Conservation (phyloP, 2,113 vertebrate species). For the Sturnira hondurensis region DNA sequence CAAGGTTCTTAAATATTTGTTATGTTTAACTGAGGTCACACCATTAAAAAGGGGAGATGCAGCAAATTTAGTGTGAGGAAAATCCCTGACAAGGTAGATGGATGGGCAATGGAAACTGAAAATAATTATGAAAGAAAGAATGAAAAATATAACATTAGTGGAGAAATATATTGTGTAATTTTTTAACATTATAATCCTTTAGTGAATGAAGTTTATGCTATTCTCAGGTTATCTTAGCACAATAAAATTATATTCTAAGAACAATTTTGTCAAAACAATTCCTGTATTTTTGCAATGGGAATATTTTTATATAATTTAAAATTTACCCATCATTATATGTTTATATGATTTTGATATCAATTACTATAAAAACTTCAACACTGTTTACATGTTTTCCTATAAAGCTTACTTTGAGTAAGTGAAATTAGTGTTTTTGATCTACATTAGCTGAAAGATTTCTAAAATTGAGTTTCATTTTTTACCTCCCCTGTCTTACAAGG, state of each 20-base stretch:
- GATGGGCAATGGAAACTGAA: neutral
- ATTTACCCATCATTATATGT: neutral
- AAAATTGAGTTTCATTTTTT: neutral
- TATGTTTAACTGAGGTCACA: neutral
- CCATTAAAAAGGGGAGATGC: neutral
- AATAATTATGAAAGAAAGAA: neutral
- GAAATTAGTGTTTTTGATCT: neutral
- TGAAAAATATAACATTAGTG: neutral
- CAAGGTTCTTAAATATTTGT: neutral
- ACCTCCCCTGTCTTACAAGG: neutral
- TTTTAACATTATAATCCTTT: neutral
- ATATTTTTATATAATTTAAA: neutral
- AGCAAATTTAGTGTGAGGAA: neutral
- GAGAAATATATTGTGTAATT: neutral
- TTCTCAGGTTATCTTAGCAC: neutral
- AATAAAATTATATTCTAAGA: neutral
- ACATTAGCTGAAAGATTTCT: neutral
- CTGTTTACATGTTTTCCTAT: neutral
- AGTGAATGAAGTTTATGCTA: neutral
- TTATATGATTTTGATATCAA: neutral
- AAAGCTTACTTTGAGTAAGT: neutral
- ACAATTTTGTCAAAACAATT: neutral
- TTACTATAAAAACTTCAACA: neutral
- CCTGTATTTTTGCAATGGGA: neutral
- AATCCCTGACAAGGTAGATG: neutral